Base-by-base conservation (phyloP, 2,888 invertebrate species). In the Apomyelois bistriatella region DNA sequence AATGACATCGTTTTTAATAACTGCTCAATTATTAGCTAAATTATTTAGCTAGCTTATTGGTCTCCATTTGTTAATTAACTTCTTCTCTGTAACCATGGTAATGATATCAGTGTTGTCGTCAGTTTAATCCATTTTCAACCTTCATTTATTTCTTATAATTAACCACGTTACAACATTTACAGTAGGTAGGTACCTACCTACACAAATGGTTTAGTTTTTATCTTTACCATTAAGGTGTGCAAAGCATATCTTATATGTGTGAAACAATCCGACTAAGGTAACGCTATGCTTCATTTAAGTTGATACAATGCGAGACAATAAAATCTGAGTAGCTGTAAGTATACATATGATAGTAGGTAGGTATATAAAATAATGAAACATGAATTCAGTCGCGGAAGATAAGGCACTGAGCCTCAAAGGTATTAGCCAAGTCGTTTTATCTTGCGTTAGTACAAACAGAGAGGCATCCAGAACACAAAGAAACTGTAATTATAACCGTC, bases 391-490 rank as follows among this genome's bases (percentile, higher is more conserved):
- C 35, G 52, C 56, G 60, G 64, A 58, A 75, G 82, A 84, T 83
- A 82, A 84, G 72, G 68, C 70, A 66, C 65, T 75, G 61, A 71
- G 66, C 69, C 66, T 72, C 68, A 72, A 50, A 48, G 70, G 66
- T 72, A 79, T 79, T 75, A 79, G 72, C 66, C 70, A 74, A 74
- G 61, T 62, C 63, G 64, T 66, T 71, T 72, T 63, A 68, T 61
- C 56, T 69, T 72, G 71, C 78, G 78, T 72, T 72, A 76, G 66
- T 65, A 68, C 71, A 71, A 70, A 69, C 70, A 67, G 66, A 74
- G 70, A 70, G n/a, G n/a, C 63, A 70, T 70, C 71, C 71, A 73
- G 70, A 69, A 74, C 80, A 88, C 87, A 88, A 85, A 85, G 87
- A 76, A 78, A 72, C 66, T 59, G 67, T 62, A 73, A 70, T 65